Evolutionary conservation across 2,113 vertebrate genomes (phyloP).

Genomic region (Anoura caudifer): DNA sequence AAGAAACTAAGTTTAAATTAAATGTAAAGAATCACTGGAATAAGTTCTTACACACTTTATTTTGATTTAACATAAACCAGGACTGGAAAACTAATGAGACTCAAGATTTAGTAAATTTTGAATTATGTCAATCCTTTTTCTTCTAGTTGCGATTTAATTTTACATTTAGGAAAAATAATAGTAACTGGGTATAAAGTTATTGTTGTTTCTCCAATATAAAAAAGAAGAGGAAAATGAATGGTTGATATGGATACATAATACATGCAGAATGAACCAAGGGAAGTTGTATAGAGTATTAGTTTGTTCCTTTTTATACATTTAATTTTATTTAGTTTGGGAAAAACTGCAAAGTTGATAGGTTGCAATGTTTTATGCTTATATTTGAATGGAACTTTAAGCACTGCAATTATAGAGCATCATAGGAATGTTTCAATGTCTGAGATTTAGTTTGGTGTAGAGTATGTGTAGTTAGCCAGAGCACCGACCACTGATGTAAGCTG

Average conservation of each 20-base stretch:
- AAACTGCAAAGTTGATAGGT: not conserved
- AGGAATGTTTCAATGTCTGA: not conserved
- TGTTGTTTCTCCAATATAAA: not conserved
- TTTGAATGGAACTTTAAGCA: not conserved
- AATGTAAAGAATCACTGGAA: not conserved
- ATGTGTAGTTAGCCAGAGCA: not conserved
- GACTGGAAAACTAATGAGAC: not conserved
- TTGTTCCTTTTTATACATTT: not conserved
- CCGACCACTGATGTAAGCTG: not conserved
- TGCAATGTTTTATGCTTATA: not conserved
- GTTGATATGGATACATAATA: not conserved
- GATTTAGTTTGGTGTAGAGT: not conserved
- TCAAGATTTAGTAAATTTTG: not conserved
- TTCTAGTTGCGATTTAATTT: not conserved
- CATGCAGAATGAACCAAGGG: not conserved
- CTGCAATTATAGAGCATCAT: not conserved
- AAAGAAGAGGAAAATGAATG: not conserved
- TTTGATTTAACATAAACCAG: conserved; percentile 27
- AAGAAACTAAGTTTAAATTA: not conserved
- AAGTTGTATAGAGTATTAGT: not conserved
- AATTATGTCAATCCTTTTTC: not conserved
- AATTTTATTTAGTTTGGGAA: not conserved
- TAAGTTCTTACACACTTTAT: not conserved
- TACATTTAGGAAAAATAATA: not conserved
- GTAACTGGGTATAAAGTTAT: not conserved